Percentiles rank a stretch among this genome's conserved stretches.
Evolutionary conservation across 2,113 vertebrate genomes (phyloP).

Genomic region (Riparia riparia): DNA sequence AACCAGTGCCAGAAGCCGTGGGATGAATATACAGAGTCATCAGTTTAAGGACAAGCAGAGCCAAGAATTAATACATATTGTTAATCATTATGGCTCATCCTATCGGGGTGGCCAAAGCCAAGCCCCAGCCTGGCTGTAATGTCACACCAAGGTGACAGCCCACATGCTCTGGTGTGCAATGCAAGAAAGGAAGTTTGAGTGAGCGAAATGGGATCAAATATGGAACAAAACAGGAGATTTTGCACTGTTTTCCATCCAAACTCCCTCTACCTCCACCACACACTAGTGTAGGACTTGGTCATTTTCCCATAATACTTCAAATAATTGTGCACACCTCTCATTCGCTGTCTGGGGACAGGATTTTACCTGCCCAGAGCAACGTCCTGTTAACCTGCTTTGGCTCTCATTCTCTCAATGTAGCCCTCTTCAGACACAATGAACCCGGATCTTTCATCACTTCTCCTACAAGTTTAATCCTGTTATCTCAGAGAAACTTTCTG

Average conservation of each 20-base stretch:
- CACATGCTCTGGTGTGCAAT: not conserved
- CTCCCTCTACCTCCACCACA: not conserved
- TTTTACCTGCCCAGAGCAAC: not conserved
- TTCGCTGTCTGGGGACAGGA: not conserved
- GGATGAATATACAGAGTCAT: not conserved
- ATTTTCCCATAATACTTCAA: not conserved
- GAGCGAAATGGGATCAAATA: not conserved
- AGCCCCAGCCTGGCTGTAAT: not conserved
- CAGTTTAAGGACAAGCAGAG: not conserved
- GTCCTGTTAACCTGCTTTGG: not conserved
- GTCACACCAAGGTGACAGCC: not conserved
- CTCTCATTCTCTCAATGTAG: not conserved
- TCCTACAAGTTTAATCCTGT: not conserved
- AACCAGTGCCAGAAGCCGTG: not conserved
- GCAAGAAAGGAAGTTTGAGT: not conserved
- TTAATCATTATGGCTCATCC: not conserved
- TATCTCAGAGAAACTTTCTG: not conserved
- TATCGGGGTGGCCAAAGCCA: not conserved
- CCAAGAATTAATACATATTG: not conserved
- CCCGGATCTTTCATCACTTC: not conserved
- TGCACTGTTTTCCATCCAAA: not conserved
- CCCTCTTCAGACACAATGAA: not conserved
- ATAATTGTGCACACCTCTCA: not conserved
- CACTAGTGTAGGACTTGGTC: accelerated
- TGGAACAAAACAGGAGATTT: not conserved